Evolutionary conservation across 1,140 invertebrate genomes (phyloP).

Genomic region (Ceratina japonica): DNA sequence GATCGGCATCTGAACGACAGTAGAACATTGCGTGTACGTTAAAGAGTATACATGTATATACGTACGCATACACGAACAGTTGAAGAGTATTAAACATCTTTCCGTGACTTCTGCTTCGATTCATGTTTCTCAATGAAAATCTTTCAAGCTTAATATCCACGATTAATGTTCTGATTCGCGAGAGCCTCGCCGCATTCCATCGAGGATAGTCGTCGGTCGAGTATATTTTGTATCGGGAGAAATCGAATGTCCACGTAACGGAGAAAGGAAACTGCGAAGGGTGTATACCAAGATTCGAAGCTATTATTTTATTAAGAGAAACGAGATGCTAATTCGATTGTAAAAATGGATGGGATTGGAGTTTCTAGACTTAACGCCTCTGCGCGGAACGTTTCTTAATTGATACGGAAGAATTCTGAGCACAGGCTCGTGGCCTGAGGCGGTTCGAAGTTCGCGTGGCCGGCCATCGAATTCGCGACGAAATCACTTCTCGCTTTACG

Average conservation of each 20-base stretch:
- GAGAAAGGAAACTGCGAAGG: constrained; percentile 2
- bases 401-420: not conserved
- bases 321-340: not conserved
- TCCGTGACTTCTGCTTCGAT: constrained; percentile 6
- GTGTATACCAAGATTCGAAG: constrained; percentile 8
- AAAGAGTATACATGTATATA: not conserved
- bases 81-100: not conserved
- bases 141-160: not conserved
- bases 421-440: not conserved
- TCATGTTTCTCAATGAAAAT: constrained; percentile 25
- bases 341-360: not conserved
- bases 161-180: too few species aligned
- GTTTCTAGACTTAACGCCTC: not conserved
- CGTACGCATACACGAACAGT: constrained; percentile 1
- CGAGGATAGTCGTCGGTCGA: too few species aligned
- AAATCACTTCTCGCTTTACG: not conserved
- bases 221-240: not conserved
- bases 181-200: too few species aligned
- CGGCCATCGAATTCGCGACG: too few species aligned
- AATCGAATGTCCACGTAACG: constrained; percentile 1
- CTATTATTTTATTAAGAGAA: constrained; percentile 2
- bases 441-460: not conserved
- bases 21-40: not conserved
- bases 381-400: not conserved
- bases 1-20: not conserved